A percentile compares a stretch with the other conserved stretches of the same genome.
These are phyloP conservation scores for Cosmorhoe ocellata DNA, from an alignment of 2,888 invertebrate species.

Conservation along the genomic window DNA sequence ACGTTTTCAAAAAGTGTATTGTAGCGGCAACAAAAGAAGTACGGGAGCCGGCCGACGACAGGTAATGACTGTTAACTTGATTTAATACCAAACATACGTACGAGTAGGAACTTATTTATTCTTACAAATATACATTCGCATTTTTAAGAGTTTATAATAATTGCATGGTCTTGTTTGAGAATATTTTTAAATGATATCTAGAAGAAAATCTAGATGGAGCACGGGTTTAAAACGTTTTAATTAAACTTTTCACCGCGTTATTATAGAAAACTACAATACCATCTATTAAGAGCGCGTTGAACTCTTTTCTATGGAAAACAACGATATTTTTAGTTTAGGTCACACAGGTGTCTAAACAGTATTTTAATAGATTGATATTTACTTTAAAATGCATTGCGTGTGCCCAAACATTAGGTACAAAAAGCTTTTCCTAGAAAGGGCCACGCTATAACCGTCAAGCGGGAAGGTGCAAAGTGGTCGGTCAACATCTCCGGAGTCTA, in stretches of 20 bases:
- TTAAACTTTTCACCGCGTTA: too few species aligned
- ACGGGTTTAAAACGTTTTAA: too few species aligned
- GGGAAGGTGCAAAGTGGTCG: slow-evolving; percentile 71
- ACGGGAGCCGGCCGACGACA: slow-evolving; percentile 17
- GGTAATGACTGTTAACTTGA: slow-evolving; percentile 27
- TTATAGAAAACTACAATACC: neutral
- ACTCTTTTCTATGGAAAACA: slow-evolving; percentile 20
- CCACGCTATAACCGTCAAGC: slow-evolving; percentile 53
- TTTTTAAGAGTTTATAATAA: neutral
- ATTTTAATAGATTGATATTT: slow-evolving; percentile 39
- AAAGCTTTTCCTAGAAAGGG: slow-evolving; percentile 68
- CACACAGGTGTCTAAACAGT: slow-evolving; percentile 13
- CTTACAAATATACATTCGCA: neutral
- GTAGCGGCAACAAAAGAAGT: slow-evolving; percentile 33
- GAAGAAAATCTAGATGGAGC: too few species aligned
- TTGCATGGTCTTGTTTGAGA: too few species aligned
- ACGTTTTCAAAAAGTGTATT: slow-evolving; percentile 58
- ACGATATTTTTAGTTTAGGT: slow-evolving; percentile 8
- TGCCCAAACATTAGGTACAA: slow-evolving; percentile 48
- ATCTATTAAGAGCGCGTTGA: slow-evolving; percentile 15
- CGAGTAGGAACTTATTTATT: neutral
- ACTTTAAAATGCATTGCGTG: slow-evolving; percentile 44
- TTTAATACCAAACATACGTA: slow-evolving; percentile 21
- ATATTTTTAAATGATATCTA: too few species aligned
- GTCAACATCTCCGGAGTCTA: slow-evolving; percentile 63